Evolutionary conservation across 2,888 invertebrate species (phyloP).

Genomic region (Dryomyza anilis): DNA sequence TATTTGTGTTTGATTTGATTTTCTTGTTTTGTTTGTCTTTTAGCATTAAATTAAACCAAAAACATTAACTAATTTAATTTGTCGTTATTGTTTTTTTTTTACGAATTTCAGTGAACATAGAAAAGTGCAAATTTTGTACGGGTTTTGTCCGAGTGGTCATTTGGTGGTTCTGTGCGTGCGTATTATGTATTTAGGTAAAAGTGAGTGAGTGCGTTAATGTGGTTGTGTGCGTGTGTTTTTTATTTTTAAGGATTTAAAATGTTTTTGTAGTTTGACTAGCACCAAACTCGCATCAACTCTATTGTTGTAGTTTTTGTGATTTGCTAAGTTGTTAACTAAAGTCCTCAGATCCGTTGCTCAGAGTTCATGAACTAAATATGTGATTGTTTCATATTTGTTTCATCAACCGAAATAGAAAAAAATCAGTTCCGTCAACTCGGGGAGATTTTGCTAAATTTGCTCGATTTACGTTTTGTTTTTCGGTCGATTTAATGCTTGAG

Average conservation of each 20-base stretch:
- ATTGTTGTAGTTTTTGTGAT: neutral
- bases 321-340: neutral
- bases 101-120: neutral
- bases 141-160: neutral
- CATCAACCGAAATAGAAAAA: neutral
- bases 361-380: neutral
- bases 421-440: conserved; percentile 10
- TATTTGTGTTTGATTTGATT: neutral
- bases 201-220: conserved; percentile 13
- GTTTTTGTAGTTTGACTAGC: conserved; percentile 53
- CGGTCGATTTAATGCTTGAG: conserved; percentile 47
- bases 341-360: neutral
- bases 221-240: conserved; percentile 4
- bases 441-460: conserved; percentile 19
- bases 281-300: conserved; percentile 52
- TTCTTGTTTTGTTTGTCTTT: neutral
- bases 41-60: conserved; percentile 11
- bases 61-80: neutral
- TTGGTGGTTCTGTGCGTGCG: neutral
- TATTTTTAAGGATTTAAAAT: conserved; percentile 35
- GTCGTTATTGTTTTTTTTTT: neutral
- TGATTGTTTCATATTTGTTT: neutral
- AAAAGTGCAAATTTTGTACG: neutral
- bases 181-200: conserved; percentile 5
- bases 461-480: conserved; percentile 19